phyloP scores from a whole-genome alignment of 2,888 invertebrate species.

The Sinohyriopsis cumingii region DNA sequence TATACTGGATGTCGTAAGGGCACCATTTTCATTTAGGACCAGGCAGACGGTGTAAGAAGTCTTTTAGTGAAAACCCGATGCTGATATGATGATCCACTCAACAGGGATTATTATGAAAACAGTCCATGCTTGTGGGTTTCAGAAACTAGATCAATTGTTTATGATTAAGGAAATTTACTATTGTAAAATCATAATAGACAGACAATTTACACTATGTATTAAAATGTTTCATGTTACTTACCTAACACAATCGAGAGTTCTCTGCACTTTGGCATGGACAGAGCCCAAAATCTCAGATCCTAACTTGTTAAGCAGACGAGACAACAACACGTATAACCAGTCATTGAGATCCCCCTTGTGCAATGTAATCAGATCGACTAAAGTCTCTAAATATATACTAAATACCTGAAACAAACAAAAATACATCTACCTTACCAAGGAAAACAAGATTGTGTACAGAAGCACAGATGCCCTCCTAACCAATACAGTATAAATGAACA shows the following conservation, averaged over 20 bases:
- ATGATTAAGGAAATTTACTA: neutral
- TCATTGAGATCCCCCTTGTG: constrained; percentile 91
- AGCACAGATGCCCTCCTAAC: neutral
- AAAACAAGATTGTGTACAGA: too few species aligned
- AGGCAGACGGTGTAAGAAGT: too few species aligned
- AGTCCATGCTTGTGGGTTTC: too few species aligned
- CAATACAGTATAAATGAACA: neutral
- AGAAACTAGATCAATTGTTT: too few species aligned
- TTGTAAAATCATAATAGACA: neutral
- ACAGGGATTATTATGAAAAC: too few species aligned
- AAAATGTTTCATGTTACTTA: constrained; percentile 26
- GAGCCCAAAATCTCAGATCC: constrained; percentile 94
- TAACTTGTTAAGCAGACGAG: constrained; percentile 88
- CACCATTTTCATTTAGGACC: too few species aligned
- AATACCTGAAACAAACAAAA: constrained; percentile 78
- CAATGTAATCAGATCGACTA: constrained; percentile 89
- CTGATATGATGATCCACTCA: too few species aligned
- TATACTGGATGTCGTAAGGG: too few species aligned
- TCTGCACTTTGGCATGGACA: constrained; percentile 87
- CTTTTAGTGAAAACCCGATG: too few species aligned
- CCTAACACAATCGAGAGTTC: constrained; percentile 70
- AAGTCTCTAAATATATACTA: constrained; percentile 92
- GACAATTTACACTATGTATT: neutral
- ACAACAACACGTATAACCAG: constrained; percentile 93
- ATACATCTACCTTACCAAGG: neutral